Conservation (phyloP, 2,888 invertebrate species). For the Monoplex corrugatus region DNA sequence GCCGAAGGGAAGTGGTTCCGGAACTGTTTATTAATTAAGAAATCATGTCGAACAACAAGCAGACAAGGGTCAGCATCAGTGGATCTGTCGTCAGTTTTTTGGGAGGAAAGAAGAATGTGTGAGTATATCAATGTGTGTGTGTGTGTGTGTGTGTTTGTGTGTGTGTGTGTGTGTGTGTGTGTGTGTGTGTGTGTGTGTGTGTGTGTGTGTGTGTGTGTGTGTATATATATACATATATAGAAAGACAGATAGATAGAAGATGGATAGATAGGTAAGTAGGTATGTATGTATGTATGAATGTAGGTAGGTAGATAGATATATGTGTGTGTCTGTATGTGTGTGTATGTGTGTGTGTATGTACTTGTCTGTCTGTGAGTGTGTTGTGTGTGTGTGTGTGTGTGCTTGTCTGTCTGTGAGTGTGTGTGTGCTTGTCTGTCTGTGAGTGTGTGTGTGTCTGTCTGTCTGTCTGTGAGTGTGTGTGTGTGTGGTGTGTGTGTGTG, state of each 20-base stretch:
- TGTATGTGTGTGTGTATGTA: not conserved
- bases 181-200: constrained; percentile 34
- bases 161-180: not conserved
- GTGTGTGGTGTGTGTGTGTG: too few relatives aligned
- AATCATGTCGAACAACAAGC: not conserved
- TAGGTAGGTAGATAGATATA: not conserved
- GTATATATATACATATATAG: too few relatives aligned
- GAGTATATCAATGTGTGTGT: not conserved
- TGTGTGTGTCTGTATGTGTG: not conserved
- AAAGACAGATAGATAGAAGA: too few relatives aligned
- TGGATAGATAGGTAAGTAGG: not conserved
- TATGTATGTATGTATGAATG: not conserved
- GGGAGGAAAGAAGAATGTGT: not conserved
- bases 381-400: too few relatives aligned
- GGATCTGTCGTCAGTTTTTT: not conserved
- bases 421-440: too few relatives aligned
- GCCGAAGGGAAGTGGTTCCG: too few relatives aligned
- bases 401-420: too few relatives aligned
- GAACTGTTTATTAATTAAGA: too few relatives aligned
- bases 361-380: not conserved
- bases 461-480: too few relatives aligned
- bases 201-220: not conserved
- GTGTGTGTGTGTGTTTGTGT: not conserved
- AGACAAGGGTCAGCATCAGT: not conserved
- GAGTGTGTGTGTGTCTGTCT: too few relatives aligned